A percentile compares a stretch with the other conserved stretches of the same genome.
These are phyloP conservation scores for Noctua fimbriata DNA, from an alignment of 2,888 invertebrate species.

Conservation along the genomic window DNA sequence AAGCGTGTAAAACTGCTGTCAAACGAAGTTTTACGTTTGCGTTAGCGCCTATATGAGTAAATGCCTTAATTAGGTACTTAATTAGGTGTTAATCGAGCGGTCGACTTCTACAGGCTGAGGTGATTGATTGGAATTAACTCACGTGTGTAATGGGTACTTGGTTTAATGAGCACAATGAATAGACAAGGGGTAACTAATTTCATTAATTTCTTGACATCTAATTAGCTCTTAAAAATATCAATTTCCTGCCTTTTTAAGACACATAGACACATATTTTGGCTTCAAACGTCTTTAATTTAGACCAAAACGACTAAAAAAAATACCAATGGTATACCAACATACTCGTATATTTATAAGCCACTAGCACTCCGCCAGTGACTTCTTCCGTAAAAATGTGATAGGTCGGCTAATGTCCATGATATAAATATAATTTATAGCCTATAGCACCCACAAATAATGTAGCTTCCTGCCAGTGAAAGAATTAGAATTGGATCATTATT, in stretches of 20 bases:
- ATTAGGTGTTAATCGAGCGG: neutral
- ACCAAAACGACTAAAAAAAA: no score
- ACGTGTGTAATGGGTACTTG: neutral
- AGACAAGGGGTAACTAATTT: neutral
- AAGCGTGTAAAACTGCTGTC: slow-evolving; percentile 11
- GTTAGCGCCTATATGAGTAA: slow-evolving; percentile 1
- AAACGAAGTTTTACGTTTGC: neutral
- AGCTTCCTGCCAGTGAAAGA: no score
- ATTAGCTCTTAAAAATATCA: neutral
- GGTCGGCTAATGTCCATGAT: no score
- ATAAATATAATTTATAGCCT: no score
- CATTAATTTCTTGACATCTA: neutral
- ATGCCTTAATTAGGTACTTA: slow-evolving; percentile 18
- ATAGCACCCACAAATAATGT: no score
- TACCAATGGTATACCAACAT: no score
- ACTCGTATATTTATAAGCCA: no score
- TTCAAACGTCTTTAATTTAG: no score
- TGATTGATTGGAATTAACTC: slow-evolving; percentile 24
- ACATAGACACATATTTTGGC: no score
- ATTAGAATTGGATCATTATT: no score
- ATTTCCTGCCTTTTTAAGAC: neutral
- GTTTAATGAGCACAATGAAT: neutral
- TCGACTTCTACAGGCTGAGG: neutral
- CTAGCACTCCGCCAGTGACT: no score
- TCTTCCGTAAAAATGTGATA: no score